These are phyloP conservation scores for Struthio camelus DNA, from an alignment of 2,113 vertebrate species.

Conservation along the genomic window DNA sequence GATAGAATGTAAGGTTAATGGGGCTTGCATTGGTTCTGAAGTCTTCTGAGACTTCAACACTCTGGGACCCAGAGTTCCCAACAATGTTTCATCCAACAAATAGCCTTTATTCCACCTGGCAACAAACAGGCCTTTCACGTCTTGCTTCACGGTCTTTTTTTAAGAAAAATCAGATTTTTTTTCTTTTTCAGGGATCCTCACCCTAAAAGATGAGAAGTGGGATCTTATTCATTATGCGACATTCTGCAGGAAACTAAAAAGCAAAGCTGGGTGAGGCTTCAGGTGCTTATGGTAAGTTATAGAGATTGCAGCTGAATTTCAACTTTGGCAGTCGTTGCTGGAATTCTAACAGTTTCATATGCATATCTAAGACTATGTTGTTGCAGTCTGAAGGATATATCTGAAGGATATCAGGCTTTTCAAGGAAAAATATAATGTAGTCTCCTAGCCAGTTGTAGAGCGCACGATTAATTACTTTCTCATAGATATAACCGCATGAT, in stretches of 20 bases:
- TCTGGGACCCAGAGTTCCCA: not conserved
- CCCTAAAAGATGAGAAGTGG: not conserved
- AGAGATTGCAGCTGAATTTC: not conserved
- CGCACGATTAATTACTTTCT: not conserved
- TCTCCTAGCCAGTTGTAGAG: not conserved
- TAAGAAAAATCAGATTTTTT: not conserved
- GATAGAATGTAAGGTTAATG: not conserved
- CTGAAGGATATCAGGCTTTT: not conserved
- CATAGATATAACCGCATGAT: not conserved
- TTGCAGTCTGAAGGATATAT: not conserved
- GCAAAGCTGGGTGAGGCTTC: not conserved
- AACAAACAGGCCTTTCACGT: not conserved
- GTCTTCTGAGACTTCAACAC: not conserved
- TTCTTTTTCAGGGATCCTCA: not conserved
- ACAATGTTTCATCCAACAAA: not conserved
- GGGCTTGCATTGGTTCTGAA: not conserved
- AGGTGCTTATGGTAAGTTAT: not conserved
- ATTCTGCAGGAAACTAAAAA: not conserved
- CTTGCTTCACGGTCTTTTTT: not conserved
- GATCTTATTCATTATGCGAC: not conserved
- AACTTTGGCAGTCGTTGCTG: not conserved
- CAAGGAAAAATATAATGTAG: not conserved
- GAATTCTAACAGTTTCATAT: not conserved
- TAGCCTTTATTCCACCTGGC: not conserved
- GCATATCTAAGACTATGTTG: not conserved